Evolutionary conservation across 2,888 invertebrate genomes (phyloP), one percentile per base, ranked within the genome.

Genomic region (Synanthedon myopaeformis): DNA sequence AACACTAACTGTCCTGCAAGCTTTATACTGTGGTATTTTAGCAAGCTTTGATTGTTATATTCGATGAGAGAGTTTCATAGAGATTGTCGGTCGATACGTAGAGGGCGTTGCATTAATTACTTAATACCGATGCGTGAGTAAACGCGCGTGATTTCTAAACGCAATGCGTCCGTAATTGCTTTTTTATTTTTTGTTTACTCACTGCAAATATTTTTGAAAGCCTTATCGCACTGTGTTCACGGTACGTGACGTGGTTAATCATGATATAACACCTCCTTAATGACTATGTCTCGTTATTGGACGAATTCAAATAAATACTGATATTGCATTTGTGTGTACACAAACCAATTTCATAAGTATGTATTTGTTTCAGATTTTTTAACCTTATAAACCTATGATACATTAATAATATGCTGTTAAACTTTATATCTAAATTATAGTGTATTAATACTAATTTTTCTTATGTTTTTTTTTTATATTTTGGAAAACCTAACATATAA

Each of bases 91-190:
- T 59, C 65, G 85, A 85, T 86, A 83, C 59, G 61, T 51, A 19
- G 41, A 63, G 67, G 70, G 70, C 68, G 65, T 67, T 69, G 74
- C 73, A 78, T 82, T 84, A 83, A 86, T 86, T 84, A 79, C 79
- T 81, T 79, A 82, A 85, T 82, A 79, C 79, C 75, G 74, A 83
- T 85, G 86, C 85, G 85, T 84, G 81, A 69, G 72, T 72, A 77
- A 72, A 73, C 68, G 72, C 69, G 73, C 76, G 71, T 79, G 79
- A 79, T 84, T 82, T 82, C 82, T 82, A 84, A 35, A 78, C 79
- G 78, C 78, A 81, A 77, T 66, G 66, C 65, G 42, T 62, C 6
- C 56, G 70, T 70, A 81, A 82, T 84, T 84, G 65, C 69, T 66
- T 73, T 74, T 79, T 45, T 45, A 45, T 82, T 82, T 79, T 74